These are phyloP conservation scores for Microcebus ravelobensis DNA, from an alignment of 2,113 vertebrate genomes.

Conservation along the genomic window DNA sequence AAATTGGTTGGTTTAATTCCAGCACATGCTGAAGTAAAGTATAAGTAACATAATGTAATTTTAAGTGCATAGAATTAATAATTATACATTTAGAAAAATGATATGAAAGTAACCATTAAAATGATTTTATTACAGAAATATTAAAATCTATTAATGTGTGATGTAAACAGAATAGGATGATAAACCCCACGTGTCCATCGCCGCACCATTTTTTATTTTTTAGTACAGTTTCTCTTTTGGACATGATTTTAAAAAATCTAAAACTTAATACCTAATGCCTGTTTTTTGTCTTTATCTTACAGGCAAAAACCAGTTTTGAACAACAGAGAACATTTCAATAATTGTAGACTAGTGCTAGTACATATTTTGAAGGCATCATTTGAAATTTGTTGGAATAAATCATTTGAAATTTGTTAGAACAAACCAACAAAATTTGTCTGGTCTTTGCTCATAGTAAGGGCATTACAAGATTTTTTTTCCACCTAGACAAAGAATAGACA, in stretches of 20 bases:
- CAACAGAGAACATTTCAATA: background rate
- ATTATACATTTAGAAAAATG: conserved; percentile 63
- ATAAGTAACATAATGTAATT: conserved; percentile 73
- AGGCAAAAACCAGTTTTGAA: conserved; percentile 15
- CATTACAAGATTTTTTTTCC: conserved; percentile 7
- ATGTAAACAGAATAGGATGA: background rate
- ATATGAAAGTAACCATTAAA: conserved; percentile 39
- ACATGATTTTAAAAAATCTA: conserved; percentile 4
- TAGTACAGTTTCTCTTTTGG: background rate
- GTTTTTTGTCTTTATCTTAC: conserved; percentile 42
- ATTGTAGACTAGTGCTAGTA: background rate
- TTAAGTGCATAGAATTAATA: conserved; percentile 63
- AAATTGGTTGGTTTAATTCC: conserved; percentile 85
- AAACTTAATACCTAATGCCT: conserved; percentile 35
- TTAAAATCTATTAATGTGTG: background rate
- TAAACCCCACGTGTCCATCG: background rate
- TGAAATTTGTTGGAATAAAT: background rate
- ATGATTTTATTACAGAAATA: conserved; percentile 31
- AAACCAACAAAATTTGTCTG: background rate
- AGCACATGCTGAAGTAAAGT: conserved; percentile 75
- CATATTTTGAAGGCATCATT: conserved; percentile 10
- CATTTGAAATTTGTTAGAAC: conserved; percentile 10
- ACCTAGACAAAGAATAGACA: background rate
- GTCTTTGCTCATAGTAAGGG: background rate
- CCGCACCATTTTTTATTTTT: background rate